Evolutionary conservation across 2,888 invertebrate genomes (phyloP), one percentile per base, ranked within the genome.

Genomic region (Mellilla xanthometata): DNA sequence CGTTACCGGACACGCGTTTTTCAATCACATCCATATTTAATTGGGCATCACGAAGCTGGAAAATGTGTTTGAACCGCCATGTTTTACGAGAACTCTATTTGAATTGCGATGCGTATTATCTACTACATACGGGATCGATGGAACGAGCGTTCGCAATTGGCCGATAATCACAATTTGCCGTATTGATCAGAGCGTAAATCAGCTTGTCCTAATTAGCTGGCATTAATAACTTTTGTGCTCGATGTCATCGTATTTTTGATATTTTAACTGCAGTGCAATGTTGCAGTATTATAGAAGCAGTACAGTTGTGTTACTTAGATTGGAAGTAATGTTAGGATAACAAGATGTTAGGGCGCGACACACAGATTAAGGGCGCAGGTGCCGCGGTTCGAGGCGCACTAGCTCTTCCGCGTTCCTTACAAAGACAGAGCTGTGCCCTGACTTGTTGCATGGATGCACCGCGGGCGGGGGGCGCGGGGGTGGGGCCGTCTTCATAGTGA

Each of bases 11-110:
- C 89, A 88, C 88, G 88, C 89, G 89, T 89, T 89, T 89, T 89
- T 89, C 89, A 87, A 89, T 89, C 89, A 87, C 87, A 89, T 89
- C 86, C 89, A 88, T 89, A 89, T 88, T 89, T 89, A 89, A 89
- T 89, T 89, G 89, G 87, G 85, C 86, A 84, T 85, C 86, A 80
- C 80, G 76, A 81, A 76, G 78, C 86, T 81, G 81, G 76, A 79
- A 87, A 88, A 85, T 86, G 76, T 86, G 76, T 87, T 81, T 78
- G 76, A 75, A 79, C 77, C 75, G 72, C 76, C 77, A 76, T 80
- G 79, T 81, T 85, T 81, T 76, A 81, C 72, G 69, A 65, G 70
- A 75, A 74, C 72, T 81, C 76, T 71, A 72, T 77, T 74, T 72
- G 72, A 68, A 70, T 70, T 66, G 60, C 61, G 62, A 64, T 71